A percentile compares a stretch with the other conserved stretches of the same genome.
Conservation (phyloP, 2,888 invertebrate genomes). For the Trichogramma dendrolimi region DNA sequence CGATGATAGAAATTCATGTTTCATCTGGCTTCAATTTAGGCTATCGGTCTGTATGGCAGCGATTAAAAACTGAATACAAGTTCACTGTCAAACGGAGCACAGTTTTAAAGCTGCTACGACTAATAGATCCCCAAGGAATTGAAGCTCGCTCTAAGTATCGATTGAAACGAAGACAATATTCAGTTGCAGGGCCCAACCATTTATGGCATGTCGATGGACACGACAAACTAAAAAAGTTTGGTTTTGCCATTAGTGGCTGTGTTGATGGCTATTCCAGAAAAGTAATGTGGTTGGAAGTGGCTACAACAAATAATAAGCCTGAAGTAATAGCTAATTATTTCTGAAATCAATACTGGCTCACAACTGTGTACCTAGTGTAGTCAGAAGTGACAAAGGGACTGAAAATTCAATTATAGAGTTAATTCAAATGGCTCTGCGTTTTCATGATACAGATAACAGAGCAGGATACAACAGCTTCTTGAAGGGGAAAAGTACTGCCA, state of each 20-base stretch:
- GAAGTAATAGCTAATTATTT: neutral
- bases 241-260: slow-evolving; percentile 3
- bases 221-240: slow-evolving; percentile 7
- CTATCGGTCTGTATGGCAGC: slow-evolving; percentile 2
- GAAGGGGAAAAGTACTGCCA: slow-evolving; percentile 6
- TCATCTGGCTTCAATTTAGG: slow-evolving; percentile 3
- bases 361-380: neutral
- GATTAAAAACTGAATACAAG: neutral
- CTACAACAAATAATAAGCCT: no score
- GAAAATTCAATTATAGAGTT: slow-evolving; percentile 2
- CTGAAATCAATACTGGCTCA: neutral
- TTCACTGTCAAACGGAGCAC: slow-evolving; percentile 1
- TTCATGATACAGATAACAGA: neutral
- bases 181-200: neutral
- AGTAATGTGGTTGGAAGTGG: neutral
- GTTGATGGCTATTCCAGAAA: neutral
- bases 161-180: slow-evolving; percentile 3
- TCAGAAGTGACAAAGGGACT: slow-evolving; percentile 5
- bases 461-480: neutral
- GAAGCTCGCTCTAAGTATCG: neutral
- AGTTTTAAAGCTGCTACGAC: no score
- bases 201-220: slow-evolving; percentile 1
- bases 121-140: slow-evolving; percentile 1
- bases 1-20: neutral
- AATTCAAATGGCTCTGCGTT: neutral